Evolutionary conservation across 2,113 vertebrate genomes (phyloP).

Genomic region (Bombycilla garrulus): DNA sequence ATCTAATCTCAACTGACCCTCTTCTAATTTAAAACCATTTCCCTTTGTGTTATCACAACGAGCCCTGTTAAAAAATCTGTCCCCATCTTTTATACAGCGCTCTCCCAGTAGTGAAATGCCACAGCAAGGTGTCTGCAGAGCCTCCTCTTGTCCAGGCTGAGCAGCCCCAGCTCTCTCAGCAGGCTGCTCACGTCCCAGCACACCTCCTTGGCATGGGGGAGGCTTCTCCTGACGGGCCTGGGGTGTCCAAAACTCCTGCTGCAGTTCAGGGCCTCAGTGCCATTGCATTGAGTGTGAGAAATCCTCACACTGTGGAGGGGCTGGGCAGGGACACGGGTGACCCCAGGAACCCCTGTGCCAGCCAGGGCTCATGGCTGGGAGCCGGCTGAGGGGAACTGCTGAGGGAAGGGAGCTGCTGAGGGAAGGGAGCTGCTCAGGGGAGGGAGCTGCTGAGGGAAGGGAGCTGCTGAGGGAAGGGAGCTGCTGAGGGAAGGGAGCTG

Average conservation of each 20-base stretch:
- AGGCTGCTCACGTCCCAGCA: background rate
- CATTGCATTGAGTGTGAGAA: rapidly evolving
- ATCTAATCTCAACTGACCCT: background rate
- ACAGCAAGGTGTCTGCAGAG: background rate
- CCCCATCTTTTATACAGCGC: background rate
- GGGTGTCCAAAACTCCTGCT: background rate
- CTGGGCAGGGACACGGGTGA: rapidly evolving
- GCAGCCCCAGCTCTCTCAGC: background rate
- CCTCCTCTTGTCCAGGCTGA: background rate
- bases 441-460: no score
- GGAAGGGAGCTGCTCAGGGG: no score
- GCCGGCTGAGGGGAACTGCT: background rate
- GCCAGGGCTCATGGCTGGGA: background rate
- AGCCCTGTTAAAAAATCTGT: background rate
- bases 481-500: no score
- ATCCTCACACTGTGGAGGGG: background rate
- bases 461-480: no score
- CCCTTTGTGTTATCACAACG: background rate
- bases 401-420: no score
- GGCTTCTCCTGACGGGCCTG: rapidly evolving
- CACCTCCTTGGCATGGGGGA: background rate
- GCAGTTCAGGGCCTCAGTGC: background rate
- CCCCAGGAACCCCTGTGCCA: background rate
- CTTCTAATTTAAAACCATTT: background rate
- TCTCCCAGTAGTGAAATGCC: background rate